Conservation (phyloP, 2,113 vertebrate genomes). For the Aphyosemion australe region DNA sequence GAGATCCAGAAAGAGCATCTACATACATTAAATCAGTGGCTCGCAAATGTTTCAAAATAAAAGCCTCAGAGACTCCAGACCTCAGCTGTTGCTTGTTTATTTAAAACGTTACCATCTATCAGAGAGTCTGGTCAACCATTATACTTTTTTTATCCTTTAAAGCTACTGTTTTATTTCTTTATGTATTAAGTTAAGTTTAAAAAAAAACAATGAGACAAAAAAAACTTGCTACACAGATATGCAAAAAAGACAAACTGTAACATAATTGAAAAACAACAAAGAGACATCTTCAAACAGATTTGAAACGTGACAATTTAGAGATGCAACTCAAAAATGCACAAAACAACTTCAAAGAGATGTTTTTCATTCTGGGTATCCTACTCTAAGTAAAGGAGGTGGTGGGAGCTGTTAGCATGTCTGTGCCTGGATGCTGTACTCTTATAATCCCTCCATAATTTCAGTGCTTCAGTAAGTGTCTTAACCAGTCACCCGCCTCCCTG, state of each 20-base stretch:
- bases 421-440: neutral
- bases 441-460: constrained; percentile 29
- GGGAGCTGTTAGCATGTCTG: neutral
- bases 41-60: too few species aligned
- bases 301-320: neutral
- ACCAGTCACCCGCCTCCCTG: constrained; percentile 59
- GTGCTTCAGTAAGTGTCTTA: constrained; percentile 52
- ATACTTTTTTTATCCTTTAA: too few species aligned
- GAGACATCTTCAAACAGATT: neutral
- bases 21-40: too few species aligned
- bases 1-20: too few species aligned
- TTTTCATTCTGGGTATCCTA: neutral
- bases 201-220: neutral
- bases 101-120: too few species aligned
- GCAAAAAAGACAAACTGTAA: neutral
- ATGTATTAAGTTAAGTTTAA: too few species aligned
- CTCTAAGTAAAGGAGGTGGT: neutral
- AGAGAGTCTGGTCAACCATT: too few species aligned
- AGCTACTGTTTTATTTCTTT: too few species aligned
- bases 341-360: neutral
- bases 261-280: neutral
- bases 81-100: too few species aligned
- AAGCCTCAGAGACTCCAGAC: too few species aligned
- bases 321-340: neutral
- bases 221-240: neutral